Conservation (phyloP, 2,888 invertebrate species). For the Loripinus fragilis region DNA sequence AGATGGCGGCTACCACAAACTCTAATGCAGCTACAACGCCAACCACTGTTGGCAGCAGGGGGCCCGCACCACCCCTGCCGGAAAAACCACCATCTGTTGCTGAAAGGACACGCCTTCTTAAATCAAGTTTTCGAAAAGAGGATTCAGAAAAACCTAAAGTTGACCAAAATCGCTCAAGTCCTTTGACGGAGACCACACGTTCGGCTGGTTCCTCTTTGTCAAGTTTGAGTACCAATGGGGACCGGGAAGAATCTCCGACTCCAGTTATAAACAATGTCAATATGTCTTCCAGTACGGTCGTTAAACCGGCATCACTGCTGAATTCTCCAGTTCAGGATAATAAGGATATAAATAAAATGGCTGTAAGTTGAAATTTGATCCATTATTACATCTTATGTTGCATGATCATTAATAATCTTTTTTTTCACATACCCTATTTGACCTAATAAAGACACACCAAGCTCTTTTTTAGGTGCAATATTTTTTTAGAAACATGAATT, state of each 20-base stretch:
- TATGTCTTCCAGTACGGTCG: conserved; percentile 18
- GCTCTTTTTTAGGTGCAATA: too few relatives aligned
- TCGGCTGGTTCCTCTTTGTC: conserved; percentile 60
- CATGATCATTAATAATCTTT: too few relatives aligned
- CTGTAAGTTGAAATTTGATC: conserved; percentile 27
- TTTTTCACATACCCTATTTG: too few relatives aligned
- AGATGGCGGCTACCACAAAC: conserved; percentile 4
- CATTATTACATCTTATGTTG: neutral
- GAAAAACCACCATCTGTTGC: conserved; percentile 79
- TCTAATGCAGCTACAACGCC: neutral
- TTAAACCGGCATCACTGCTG: conserved; percentile 2
- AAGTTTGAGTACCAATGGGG: conserved; percentile 60
- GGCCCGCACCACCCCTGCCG: conserved; percentile 76
- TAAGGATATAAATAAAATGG: conserved; percentile 43
- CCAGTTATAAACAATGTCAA: conserved; percentile 31
- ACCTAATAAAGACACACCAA: too few relatives aligned
- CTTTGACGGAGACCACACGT: conserved; percentile 59
- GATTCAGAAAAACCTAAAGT: conserved; percentile 69
- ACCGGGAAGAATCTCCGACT: conserved; percentile 63
- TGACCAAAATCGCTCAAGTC: conserved; percentile 55
- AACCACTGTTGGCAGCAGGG: conserved; percentile 34
- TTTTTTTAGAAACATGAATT: too few relatives aligned
- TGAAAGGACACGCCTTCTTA: conserved; percentile 73
- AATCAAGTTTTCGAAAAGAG: conserved; percentile 76
- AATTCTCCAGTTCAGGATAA: conserved; percentile 45